Conservation (phyloP, 2,113 vertebrate species). For the Shinisaurus crocodilurus region DNA sequence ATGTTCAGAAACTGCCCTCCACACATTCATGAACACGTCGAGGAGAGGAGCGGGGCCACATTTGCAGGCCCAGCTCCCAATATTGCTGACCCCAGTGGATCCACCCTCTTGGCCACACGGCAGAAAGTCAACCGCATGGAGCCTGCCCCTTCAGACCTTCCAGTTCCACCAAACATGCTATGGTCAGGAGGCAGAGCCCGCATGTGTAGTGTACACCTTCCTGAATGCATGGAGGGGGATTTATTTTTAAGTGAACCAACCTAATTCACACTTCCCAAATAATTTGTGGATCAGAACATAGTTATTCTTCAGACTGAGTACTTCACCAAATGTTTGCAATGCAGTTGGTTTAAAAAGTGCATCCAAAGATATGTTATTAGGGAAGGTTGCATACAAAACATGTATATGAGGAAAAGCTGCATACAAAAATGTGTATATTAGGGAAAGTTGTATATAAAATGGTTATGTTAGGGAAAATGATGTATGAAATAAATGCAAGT, state of each 20-base stretch:
- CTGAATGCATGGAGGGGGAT: not conserved
- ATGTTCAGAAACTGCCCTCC: too few relatives aligned
- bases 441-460: too few relatives aligned
- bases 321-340: not conserved
- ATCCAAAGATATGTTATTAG: not conserved
- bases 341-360: not conserved
- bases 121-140: not conserved
- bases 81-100: not conserved
- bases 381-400: not conserved
- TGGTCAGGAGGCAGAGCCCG: not conserved
- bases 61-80: not conserved
- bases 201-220: too few relatives aligned
- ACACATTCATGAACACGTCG: not conserved
- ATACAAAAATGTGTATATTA: too few relatives aligned
- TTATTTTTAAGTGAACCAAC: not conserved
- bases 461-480: too few relatives aligned
- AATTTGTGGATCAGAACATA: not conserved
- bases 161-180: not conserved
- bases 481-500: too few relatives aligned
- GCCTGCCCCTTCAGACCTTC: not conserved
- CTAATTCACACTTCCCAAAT: not conserved
- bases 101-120: not conserved
- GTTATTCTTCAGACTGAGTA: not conserved
- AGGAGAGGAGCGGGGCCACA: not conserved
- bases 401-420: too few relatives aligned